These are phyloP conservation scores for Drosophila koepferae DNA, from an alignment of 2,888 invertebrate genomes.

Conservation along the genomic window DNA sequence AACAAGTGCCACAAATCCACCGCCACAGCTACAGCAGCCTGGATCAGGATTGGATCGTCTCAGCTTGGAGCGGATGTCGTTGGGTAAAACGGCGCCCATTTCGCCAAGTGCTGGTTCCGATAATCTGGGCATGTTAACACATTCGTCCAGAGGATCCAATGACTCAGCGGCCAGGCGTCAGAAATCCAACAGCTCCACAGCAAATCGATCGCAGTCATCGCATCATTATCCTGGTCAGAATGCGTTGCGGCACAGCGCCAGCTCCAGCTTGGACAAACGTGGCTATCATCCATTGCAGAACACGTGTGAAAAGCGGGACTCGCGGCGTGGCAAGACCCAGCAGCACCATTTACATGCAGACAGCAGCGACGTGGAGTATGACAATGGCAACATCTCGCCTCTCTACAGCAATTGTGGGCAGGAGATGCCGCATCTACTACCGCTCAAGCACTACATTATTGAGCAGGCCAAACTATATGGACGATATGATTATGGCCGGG, in stretches of 20 bases:
- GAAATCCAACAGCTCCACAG: slow-evolving; percentile 69
- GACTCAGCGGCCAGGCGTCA: slow-evolving; percentile 72
- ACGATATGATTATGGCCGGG: slow-evolving; percentile 88
- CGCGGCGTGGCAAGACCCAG: slow-evolving; percentile 66
- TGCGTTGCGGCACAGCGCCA: slow-evolving; percentile 76
- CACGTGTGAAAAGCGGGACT: slow-evolving; percentile 72
- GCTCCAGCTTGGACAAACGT: slow-evolving; percentile 80
- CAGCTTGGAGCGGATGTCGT: slow-evolving; percentile 77
- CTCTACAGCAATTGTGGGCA: slow-evolving; percentile 91
- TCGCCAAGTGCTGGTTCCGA: slow-evolving; percentile 81
- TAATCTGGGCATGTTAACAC: slow-evolving; percentile 81
- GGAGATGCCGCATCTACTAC: slow-evolving; percentile 91
- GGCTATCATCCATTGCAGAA: slow-evolving; percentile 57
- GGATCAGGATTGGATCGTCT: slow-evolving; percentile 75
- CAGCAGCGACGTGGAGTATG: slow-evolving; percentile 86
- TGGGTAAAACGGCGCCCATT: slow-evolving; percentile 69
- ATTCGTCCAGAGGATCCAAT: slow-evolving; percentile 82
- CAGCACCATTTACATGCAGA: slow-evolving; percentile 77
- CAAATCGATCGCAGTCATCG: slow-evolving; percentile 65
- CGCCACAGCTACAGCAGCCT: slow-evolving; percentile 59
- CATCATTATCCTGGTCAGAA: slow-evolving; percentile 62
- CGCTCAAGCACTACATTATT: slow-evolving; percentile 94
- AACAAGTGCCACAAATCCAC: slow-evolving; percentile 66
- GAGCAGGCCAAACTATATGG: slow-evolving; percentile 91
- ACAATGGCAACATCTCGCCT: slow-evolving; percentile 88